Evolutionary conservation across 2,888 invertebrate genomes (phyloP).

Genomic region (Minunthozetes semirufus): DNA sequence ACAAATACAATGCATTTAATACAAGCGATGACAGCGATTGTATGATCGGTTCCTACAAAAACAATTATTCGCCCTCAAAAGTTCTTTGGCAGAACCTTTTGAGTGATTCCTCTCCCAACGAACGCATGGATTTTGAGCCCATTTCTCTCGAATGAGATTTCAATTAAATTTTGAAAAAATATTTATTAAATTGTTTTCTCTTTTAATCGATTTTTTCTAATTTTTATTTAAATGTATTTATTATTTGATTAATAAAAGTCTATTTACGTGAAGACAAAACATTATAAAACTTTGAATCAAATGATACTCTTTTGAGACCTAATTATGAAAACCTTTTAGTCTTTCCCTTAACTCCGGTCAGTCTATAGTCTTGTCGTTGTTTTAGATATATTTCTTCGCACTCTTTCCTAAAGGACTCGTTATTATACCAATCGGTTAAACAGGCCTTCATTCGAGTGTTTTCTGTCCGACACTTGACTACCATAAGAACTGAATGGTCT

Average conservation of each 20-base stretch:
- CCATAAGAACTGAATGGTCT: constrained; percentile 46
- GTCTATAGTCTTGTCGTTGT: constrained; percentile 71
- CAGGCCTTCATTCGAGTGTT: constrained; percentile 59
- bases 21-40: constrained; percentile 12
- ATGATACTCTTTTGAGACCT: neutral
- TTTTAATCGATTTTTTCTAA: neutral
- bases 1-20: neutral
- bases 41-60: neutral
- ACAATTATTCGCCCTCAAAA: constrained; percentile 6
- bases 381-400: constrained; percentile 73
- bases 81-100: neutral
- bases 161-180: too few relatives aligned
- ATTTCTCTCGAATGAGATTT: too few relatives aligned
- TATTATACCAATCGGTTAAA: constrained; percentile 53
- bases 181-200: too few relatives aligned
- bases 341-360: constrained; percentile 60
- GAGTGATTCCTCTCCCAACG: constrained; percentile 21
- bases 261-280: neutral
- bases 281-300: neutral
- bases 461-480: constrained; percentile 63
- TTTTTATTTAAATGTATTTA: neutral
- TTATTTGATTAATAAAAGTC: neutral
- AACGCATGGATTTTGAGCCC: neutral
- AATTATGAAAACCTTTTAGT: constrained; percentile 34
- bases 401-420: constrained; percentile 64